These are phyloP conservation scores for Sylvilagus floridanus DNA, from an alignment of 2,797 vertebrate genomes.

Conservation along the genomic window DNA sequence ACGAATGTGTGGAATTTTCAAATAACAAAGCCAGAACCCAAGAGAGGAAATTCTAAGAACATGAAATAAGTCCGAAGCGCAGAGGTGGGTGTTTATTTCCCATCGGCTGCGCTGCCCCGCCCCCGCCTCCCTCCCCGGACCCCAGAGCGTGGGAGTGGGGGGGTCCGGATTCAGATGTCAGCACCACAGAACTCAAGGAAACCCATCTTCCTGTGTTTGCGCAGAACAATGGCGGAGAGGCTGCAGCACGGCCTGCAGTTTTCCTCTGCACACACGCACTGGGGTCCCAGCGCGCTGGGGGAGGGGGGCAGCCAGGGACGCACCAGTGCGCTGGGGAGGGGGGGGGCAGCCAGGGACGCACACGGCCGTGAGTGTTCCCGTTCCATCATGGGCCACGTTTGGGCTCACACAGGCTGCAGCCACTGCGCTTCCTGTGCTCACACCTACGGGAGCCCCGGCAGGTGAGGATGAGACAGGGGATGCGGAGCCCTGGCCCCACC, in stretches of 20 bases:
- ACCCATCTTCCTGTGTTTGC: constrained; percentile 78
- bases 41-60: constrained; percentile 88
- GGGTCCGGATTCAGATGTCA: constrained; percentile 69
- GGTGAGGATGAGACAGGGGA: not conserved
- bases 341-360: constrained; percentile 37
- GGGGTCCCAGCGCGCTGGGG: constrained; percentile 61
- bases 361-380: constrained; percentile 53
- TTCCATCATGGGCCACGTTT: not conserved
- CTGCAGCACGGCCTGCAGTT: constrained; percentile 70
- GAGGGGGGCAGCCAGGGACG: constrained; percentile 34
- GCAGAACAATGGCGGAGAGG: constrained; percentile 73
- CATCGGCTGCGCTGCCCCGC: not conserved
- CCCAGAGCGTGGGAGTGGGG: not conserved
- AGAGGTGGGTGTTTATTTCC: constrained; percentile 77
- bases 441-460: not conserved
- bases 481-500: not conserved
- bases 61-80: constrained; percentile 84
- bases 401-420: not conserved
- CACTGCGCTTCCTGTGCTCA: not conserved
- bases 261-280: constrained; percentile 75
- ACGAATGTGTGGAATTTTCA: constrained; percentile 70
- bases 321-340: constrained; percentile 63
- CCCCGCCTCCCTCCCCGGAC: not conserved
- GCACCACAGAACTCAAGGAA: constrained; percentile 70
- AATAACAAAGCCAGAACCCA: constrained; percentile 66